Conservation (phyloP, 1,140 invertebrate species). For the Pseudomyrmex cubaensis region DNA sequence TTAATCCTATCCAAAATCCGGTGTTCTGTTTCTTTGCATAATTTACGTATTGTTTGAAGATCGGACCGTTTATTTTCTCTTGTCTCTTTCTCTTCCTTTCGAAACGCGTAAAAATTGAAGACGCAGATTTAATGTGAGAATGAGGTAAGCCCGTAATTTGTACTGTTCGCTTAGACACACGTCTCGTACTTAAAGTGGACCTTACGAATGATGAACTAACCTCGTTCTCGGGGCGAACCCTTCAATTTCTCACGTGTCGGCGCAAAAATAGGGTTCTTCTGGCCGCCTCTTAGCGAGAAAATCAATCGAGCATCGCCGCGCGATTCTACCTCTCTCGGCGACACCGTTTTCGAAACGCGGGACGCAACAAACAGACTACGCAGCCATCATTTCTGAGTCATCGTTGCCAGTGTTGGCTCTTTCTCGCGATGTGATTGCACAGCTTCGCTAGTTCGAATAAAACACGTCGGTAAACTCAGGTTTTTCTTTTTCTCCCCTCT, state of each 20-base stretch:
- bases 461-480: conserved; percentile 20
- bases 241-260: conserved; percentile 29
- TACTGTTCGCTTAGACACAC: not conserved
- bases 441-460: conserved; percentile 15
- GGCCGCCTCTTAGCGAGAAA: conserved; percentile 52
- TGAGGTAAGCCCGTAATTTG: conserved; percentile 3
- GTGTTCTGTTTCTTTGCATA: not conserved
- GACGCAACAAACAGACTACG: not conserved
- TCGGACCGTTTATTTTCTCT: not conserved
- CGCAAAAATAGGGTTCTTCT: conserved; percentile 36
- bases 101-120: not conserved
- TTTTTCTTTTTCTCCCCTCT: not conserved
- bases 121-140: not conserved
- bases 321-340: conserved; percentile 14
- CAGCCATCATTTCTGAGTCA: not conserved
- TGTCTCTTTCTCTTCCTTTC: not conserved
- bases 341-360: conserved; percentile 39
- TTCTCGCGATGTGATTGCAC: conserved; percentile 13
- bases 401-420: not conserved
- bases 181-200: not conserved
- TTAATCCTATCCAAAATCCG: conserved; percentile 14
- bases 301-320: conserved; percentile 57
- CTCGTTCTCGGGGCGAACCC: not conserved
- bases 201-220: not conserved
- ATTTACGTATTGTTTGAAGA: conserved; percentile 14